A percentile compares a stretch with the other conserved stretches of the same genome.
Conservation (phyloP, 2,888 invertebrate species). For the Chloroclystis v-ata region DNA sequence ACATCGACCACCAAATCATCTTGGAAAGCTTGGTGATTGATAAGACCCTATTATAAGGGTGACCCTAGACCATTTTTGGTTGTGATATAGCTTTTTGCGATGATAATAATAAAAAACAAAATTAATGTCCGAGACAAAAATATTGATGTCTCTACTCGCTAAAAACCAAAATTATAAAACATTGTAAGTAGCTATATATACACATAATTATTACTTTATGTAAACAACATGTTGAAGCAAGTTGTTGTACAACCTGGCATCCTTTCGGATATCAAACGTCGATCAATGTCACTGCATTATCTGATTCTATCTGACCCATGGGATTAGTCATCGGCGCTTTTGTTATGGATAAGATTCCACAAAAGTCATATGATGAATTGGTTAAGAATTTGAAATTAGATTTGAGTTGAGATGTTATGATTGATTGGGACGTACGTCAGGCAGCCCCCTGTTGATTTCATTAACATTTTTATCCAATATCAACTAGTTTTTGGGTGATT, state of each 20-base stretch:
- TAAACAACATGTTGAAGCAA: slow-evolving; percentile 6
- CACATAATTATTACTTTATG: background rate
- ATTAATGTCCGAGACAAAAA: too few species aligned
- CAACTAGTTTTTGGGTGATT: background rate
- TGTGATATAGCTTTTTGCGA: too few species aligned
- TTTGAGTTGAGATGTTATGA: slow-evolving; percentile 24
- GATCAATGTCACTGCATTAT: slow-evolving; percentile 67
- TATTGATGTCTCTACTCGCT: too few species aligned
- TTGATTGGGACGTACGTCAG: slow-evolving; percentile 28
- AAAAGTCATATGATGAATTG: slow-evolving; percentile 35
- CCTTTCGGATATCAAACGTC: slow-evolving; percentile 66
- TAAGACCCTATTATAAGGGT: too few species aligned
- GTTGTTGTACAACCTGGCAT: slow-evolving; percentile 36
- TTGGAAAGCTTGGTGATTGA: too few species aligned
- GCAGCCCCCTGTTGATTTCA: slow-evolving; percentile 24
- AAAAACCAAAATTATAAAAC: too few species aligned
- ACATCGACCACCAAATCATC: too few species aligned
- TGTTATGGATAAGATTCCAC: slow-evolving; percentile 43
- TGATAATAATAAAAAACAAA: too few species aligned
- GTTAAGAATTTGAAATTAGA: slow-evolving; percentile 23
- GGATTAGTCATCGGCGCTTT: slow-evolving; percentile 62
- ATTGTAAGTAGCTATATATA: too few species aligned
- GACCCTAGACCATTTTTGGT: too few species aligned
- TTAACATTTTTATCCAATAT: slow-evolving; percentile 15
- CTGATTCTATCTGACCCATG: slow-evolving; percentile 53